These are phyloP conservation scores for Cryptocheilus praepositus DNA, from an alignment of 2,888 invertebrate species.

Conservation along the genomic window DNA sequence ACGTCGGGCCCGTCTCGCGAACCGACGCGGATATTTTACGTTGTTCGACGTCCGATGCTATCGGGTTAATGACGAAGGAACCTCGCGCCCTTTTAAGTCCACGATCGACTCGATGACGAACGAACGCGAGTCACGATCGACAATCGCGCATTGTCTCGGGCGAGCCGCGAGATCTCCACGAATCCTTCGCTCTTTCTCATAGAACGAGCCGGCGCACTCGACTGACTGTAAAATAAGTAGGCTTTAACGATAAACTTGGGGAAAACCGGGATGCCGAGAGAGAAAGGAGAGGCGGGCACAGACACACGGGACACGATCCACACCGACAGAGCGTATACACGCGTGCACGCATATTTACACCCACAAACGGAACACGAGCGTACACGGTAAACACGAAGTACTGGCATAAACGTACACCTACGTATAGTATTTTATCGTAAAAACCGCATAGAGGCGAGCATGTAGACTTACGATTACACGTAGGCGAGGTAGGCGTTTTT, in stretches of 20 bases:
- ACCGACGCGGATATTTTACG: too few relatives aligned
- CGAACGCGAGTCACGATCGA: too few relatives aligned
- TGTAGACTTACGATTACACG: slow-evolving; percentile 50
- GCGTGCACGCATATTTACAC: slow-evolving; percentile 7
- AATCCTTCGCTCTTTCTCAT: too few relatives aligned
- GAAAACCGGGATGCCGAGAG: slow-evolving; percentile 29
- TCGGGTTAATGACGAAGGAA: too few relatives aligned
- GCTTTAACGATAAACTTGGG: slow-evolving; percentile 45
- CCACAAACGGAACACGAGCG: not conserved
- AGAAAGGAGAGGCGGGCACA: slow-evolving; percentile 16
- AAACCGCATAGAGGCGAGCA: slow-evolving; percentile 38
- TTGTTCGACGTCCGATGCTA: too few relatives aligned
- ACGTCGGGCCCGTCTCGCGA: too few relatives aligned
- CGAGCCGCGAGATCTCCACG: too few relatives aligned
- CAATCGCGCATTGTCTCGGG: too few relatives aligned
- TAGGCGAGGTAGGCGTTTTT: slow-evolving; percentile 44
- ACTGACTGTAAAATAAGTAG: slow-evolving; percentile 59
- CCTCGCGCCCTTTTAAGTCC: too few relatives aligned
- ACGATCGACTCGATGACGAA: too few relatives aligned
- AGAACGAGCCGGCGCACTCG: slow-evolving; percentile 64
- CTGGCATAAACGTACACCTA: slow-evolving; percentile 50
- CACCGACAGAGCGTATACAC: slow-evolving; percentile 12
- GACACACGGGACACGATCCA: slow-evolving; percentile 12
- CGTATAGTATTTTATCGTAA: slow-evolving; percentile 57
- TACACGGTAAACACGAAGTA: slow-evolving; percentile 25